Percentiles rank a stretch among this genome's conserved stretches.
Evolutionary conservation across 2,888 invertebrate species (phyloP).

Genomic region (Parnassius apollo): DNA sequence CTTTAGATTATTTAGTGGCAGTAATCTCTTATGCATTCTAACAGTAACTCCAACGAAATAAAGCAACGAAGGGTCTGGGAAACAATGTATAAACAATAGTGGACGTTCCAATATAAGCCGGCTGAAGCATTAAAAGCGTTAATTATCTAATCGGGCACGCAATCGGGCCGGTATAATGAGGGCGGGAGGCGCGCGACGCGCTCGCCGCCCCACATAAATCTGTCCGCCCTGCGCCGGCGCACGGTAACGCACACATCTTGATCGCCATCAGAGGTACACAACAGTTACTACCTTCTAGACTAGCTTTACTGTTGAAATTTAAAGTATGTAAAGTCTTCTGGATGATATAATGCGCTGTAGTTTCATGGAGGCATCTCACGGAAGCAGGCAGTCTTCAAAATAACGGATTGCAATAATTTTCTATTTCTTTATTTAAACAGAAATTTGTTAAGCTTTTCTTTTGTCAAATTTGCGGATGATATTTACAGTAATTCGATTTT

Average conservation of each 20-base stretch:
- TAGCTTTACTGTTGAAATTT: background rate
- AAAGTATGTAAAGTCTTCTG: background rate
- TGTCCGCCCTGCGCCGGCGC: slow-evolving; percentile 59
- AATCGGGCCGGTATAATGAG: slow-evolving; percentile 47
- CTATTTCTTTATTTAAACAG: too few relatives aligned
- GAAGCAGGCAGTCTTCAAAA: too few relatives aligned
- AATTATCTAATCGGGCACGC: slow-evolving; percentile 70
- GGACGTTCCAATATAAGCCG: slow-evolving; percentile 18
- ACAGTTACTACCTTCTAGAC: slow-evolving; percentile 25
- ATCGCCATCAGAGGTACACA: slow-evolving; percentile 45
- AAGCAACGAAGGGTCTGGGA: slow-evolving; percentile 4
- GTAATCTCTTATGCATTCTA: background rate
- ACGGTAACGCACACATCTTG: slow-evolving; percentile 74
- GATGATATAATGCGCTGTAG: too few relatives aligned
- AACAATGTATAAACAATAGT: slow-evolving; percentile 25
- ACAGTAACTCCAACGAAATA: background rate
- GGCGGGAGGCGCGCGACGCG: slow-evolving; percentile 33
- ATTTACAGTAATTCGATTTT: too few relatives aligned
- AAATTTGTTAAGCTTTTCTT: too few relatives aligned
- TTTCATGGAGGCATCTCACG: too few relatives aligned
- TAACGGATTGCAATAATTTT: too few relatives aligned
- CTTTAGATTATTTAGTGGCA: too few relatives aligned
- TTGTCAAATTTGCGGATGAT: too few relatives aligned
- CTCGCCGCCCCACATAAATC: slow-evolving; percentile 72
- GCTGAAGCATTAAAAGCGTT: slow-evolving; percentile 45